Conservation (phyloP, 2,797 vertebrate genomes). For the Syngnathus rostellatus region DNA sequence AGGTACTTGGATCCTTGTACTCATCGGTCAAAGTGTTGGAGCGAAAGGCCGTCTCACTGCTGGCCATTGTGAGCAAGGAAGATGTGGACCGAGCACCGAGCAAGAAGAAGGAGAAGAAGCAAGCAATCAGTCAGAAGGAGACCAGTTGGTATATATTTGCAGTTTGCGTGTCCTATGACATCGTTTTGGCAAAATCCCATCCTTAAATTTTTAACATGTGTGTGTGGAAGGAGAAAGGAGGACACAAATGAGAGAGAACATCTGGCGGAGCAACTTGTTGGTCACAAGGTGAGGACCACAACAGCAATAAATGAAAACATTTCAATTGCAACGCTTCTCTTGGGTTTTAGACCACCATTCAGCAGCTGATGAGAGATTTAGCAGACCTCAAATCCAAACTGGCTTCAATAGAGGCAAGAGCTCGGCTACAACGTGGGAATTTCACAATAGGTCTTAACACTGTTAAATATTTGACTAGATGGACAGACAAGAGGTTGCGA, state of each 20-base stretch:
- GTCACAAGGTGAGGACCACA: conserved; percentile 39
- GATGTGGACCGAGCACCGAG: conserved; percentile 19
- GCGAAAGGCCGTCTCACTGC: conserved; percentile 24
- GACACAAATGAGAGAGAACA: conserved; percentile 15
- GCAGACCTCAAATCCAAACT: conserved; percentile 34
- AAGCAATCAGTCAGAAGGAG: conserved; percentile 22
- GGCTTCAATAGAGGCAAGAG: conserved; percentile 16
- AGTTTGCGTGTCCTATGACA: neutral
- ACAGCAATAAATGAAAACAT: fast-evolving
- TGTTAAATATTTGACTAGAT: neutral
- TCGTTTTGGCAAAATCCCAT: neutral
- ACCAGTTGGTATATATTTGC: conserved; percentile 23
- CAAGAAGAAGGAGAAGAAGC: conserved; percentile 17
- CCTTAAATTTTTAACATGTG: neutral
- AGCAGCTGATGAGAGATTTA: conserved; percentile 37
- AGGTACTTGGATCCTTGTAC: conserved; percentile 24
- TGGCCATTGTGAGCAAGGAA: conserved; percentile 28
- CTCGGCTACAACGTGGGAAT: neutral
- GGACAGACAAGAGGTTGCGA: neutral
- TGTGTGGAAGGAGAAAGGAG: conserved; percentile 25
- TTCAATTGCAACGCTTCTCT: neutral
- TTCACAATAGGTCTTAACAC: neutral
- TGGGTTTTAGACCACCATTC: conserved; percentile 36
- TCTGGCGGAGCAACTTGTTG: conserved; percentile 19
- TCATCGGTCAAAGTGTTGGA: neutral